Base-by-base conservation (phyloP, 2,888 invertebrate genomes). In the Luffia ferchaultella region DNA sequence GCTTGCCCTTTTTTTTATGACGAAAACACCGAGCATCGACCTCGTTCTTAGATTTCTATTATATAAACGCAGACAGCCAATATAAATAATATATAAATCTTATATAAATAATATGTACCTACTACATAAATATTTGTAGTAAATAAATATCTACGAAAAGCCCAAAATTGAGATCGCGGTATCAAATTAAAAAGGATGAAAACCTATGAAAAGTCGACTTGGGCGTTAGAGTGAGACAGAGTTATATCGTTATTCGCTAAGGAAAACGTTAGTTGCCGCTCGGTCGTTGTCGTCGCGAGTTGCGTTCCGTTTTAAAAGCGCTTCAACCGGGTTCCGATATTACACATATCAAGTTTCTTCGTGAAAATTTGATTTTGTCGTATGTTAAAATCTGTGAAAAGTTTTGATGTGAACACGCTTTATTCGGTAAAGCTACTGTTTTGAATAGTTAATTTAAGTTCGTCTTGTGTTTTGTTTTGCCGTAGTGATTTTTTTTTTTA, bases 271-370 rank as follows among this genome's bases (percentile, higher is more conserved):
- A 83, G 82, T 83, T 64, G 73, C 62, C 60, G 67, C 66, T 67
- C 73, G 76, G 67, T 68, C 71, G 72, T 63, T 70, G 73, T 61
- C 68, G 61, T 5, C 60, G 73, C 58, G 67, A 63, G 80, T 64
- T 56, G 65, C 60, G 63, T 66, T 55, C 48, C 53, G 49, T 50
- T 53, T 58, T 54, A 57, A 56, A 57, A 12, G 12, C 18, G 40
- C 18, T n/a, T 59, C 58, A 55, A 55, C 60, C 55, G 51, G 50
- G 52, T 59, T 57, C 59, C 62, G 62, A 65, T 65, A 70, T 63
- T 71, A 74, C 82, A 82, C 82, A 76, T 82, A 80, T 83, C 80
- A 73, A 78, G 78, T 83, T 83, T 82, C 76, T n/a, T 74, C 74
- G 74, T 65, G 73, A 76, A 82, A 83, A 75, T 80, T 82, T 77